These are phyloP conservation scores for Lathronympha strigana DNA, from an alignment of 2,888 invertebrate species.

Conservation along the genomic window DNA sequence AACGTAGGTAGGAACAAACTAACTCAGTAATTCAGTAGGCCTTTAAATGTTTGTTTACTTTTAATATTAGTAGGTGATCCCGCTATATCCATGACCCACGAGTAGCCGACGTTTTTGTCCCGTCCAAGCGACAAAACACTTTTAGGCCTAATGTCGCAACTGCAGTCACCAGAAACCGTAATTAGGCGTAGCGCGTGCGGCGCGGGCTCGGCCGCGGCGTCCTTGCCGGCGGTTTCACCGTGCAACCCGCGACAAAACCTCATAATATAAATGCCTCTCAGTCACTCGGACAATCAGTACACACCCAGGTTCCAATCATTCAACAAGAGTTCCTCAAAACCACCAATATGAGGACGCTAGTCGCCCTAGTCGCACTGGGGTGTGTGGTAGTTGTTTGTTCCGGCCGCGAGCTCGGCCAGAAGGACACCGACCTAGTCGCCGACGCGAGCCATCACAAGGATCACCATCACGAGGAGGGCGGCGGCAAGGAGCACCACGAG, in stretches of 20 bases:
- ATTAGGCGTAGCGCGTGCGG: conserved; percentile 69
- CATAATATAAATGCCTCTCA: conserved; percentile 75
- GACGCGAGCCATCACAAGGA: conserved; percentile 79
- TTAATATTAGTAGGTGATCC: neutral
- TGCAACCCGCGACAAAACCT: conserved; percentile 72
- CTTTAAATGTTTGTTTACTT: neutral
- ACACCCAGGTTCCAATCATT: conserved; percentile 68
- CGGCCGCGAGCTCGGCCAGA: conserved; percentile 68
- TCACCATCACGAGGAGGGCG: conserved; percentile 86
- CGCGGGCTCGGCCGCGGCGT: conserved; percentile 62
- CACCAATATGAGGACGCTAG: conserved; percentile 74
- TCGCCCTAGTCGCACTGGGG: conserved; percentile 71
- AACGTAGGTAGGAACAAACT: too few species aligned
- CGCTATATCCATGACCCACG: conserved; percentile 24
- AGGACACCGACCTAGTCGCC: conserved; percentile 74
- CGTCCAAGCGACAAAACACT: conserved; percentile 28
- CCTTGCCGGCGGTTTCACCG: conserved; percentile 81
- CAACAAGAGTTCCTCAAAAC: conserved; percentile 57
- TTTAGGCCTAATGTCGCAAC: conserved; percentile 58
- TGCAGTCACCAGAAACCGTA: conserved; percentile 66
- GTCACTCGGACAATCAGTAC: conserved; percentile 67
- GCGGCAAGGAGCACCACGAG: conserved; percentile 87
- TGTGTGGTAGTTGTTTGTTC: conserved; percentile 66
- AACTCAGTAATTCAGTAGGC: neutral
- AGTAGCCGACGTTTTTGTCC: conserved; percentile 5